Conservation (phyloP, 2,113 vertebrate species). For the Cyprinodon variegatus region DNA sequence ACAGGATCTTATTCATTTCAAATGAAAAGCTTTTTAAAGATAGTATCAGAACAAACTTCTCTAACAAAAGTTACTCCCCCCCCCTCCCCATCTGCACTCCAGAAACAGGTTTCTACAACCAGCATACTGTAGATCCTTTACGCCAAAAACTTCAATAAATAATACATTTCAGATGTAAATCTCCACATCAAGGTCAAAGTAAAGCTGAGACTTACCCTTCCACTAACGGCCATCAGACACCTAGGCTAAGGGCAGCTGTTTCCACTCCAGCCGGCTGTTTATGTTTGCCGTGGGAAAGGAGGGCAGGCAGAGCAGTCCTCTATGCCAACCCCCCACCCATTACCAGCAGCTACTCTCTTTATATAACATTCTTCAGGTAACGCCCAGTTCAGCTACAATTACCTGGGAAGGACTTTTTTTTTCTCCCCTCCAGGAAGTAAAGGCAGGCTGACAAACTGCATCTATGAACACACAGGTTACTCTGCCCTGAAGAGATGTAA, state of each 20-base stretch:
- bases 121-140: neutral
- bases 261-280: conserved; percentile 17
- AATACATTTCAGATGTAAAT: neutral
- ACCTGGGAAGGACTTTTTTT: conserved; percentile 41
- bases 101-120: neutral
- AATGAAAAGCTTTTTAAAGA: neutral
- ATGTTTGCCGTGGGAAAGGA: conserved; percentile 44
- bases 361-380: conserved; percentile 82
- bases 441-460: conserved; percentile 13
- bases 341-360: conserved; percentile 50
- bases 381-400: conserved; percentile 81
- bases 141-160: too few species aligned
- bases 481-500: conserved; percentile 43
- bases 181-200: conserved; percentile 44
- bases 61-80: neutral
- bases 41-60: neutral
- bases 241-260: conserved; percentile 21
- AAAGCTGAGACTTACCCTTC: conserved; percentile 42
- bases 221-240: neutral
- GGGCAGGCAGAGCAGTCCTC: conserved; percentile 38
- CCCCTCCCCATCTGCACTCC: neutral
- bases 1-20: neutral
- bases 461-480: conserved; percentile 21
- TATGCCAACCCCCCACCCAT: conserved; percentile 16
- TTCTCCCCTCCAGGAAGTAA: conserved; percentile 47